phyloP scores from a whole-genome alignment of 2,888 invertebrate species.

The Drosophila tripunctata region DNA sequence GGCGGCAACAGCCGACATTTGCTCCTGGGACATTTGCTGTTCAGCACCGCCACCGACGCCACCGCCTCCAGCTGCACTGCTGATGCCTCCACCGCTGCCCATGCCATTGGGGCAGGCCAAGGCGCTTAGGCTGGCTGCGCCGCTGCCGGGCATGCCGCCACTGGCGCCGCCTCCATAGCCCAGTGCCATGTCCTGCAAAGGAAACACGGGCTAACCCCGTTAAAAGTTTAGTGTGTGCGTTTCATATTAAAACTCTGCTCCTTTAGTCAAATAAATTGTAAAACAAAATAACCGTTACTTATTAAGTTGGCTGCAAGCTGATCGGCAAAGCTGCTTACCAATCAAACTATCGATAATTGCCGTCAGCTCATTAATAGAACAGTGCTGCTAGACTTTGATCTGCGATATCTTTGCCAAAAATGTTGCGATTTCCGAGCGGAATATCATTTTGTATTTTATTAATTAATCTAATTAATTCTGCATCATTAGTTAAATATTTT shows the following conservation, averaged over 20 bases:
- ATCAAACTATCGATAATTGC: conserved; percentile 15
- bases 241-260: background rate
- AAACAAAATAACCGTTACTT: background rate
- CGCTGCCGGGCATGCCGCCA: conserved; percentile 48
- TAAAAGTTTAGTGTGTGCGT: conserved; percentile 46
- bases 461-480: too few relatives aligned
- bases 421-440: too few relatives aligned
- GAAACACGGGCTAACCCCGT: conserved; percentile 85
- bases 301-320: conserved; percentile 3
- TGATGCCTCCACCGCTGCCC: conserved; percentile 48
- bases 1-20: conserved; percentile 93
- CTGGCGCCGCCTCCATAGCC: conserved; percentile 86
- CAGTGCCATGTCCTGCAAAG: conserved; percentile 87
- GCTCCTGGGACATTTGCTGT: conserved; percentile 87
- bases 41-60: conserved; percentile 84
- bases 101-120: conserved; percentile 72
- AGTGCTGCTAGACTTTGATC: too few relatives aligned
- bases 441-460: too few relatives aligned
- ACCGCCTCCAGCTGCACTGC: conserved; percentile 26
- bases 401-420: too few relatives aligned
- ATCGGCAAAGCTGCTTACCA: background rate
- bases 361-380: background rate
- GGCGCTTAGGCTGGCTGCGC: conserved; percentile 47
- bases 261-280: background rate
- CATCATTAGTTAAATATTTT: too few relatives aligned